Percentiles rank a stretch among this genome's conserved stretches.
Conservation (phyloP, 2,888 invertebrate genomes). For the Melinaea menophilus region DNA sequence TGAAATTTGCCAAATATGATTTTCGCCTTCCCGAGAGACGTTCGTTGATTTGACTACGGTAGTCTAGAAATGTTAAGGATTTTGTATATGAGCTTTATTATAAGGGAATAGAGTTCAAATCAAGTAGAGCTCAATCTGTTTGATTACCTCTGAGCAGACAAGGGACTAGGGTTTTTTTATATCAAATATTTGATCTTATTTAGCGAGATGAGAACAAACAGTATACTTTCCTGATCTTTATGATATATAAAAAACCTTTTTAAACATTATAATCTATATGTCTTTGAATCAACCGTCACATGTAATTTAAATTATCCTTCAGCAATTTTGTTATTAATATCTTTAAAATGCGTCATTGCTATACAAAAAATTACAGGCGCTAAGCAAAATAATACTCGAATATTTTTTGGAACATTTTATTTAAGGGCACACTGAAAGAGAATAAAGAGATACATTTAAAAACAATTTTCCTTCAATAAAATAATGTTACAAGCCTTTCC, state of each 20-base stretch:
- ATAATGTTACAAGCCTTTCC: constrained; percentile 4
- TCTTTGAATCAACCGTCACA: neutral
- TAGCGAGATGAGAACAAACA: constrained; percentile 17
- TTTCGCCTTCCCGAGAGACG: constrained; percentile 7
- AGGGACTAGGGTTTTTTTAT: constrained; percentile 15
- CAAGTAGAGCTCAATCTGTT: constrained; percentile 7
- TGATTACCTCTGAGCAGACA: constrained; percentile 19
- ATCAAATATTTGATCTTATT: constrained; percentile 21
- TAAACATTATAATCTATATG: neutral
- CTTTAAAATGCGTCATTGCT: constrained; percentile 10
- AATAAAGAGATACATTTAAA: constrained; percentile 5
- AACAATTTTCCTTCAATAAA: constrained; percentile 8
- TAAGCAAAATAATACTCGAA: neutral
- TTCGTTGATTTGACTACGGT: constrained; percentile 17
- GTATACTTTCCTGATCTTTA: constrained; percentile 3
- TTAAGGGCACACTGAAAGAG: constrained; percentile 3
- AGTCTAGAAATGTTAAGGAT: neutral
- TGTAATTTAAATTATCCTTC: neutral
- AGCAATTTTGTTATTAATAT: constrained; percentile 3
- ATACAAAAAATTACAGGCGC: constrained; percentile 15
- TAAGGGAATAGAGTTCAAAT: constrained; percentile 7
- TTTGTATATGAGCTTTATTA: constrained; percentile 1
- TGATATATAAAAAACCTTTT: constrained; percentile 1
- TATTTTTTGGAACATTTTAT: neutral
- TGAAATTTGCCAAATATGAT: constrained; percentile 13